Conservation (phyloP, 2,888 invertebrate species). For the Acanthopleura granulata region DNA sequence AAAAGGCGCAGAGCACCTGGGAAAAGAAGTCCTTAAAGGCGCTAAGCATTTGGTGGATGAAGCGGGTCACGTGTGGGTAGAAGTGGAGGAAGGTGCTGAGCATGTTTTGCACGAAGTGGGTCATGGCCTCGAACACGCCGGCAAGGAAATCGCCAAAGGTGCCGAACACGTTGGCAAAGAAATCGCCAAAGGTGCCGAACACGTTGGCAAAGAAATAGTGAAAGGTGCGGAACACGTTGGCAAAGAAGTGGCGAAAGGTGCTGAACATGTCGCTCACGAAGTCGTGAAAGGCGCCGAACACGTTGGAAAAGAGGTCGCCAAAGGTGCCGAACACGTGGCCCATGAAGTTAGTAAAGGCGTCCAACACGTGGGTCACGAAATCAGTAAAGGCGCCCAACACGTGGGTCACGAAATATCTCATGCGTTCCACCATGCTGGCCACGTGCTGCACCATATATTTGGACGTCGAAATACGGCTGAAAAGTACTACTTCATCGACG, state of each 20-base stretch:
- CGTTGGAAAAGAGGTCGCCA: not conserved
- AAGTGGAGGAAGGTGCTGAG: not conserved
- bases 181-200: not conserved
- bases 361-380: not conserved
- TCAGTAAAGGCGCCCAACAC: not conserved
- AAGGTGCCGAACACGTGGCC: not conserved
- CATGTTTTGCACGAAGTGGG: not conserved
- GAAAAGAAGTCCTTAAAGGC: slow-evolving; percentile 4
- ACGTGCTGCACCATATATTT: slow-evolving; percentile 8
- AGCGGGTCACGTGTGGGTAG: slow-evolving; percentile 10
- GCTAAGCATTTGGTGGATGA: slow-evolving; percentile 4
- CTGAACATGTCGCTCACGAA: not conserved
- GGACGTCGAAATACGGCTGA: not conserved
- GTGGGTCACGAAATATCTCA: not conserved
- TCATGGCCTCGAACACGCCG: not conserved
- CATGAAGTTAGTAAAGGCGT: not conserved
- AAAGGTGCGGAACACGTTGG: slow-evolving; percentile 1
- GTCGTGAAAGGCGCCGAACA: slow-evolving; percentile 1
- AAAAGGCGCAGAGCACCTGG: slow-evolving; percentile 5
- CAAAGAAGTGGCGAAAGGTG: not conserved
- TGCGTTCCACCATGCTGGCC: not conserved
- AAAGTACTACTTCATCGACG: not conserved
- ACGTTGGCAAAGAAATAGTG: not conserved
- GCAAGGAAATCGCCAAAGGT: not conserved
- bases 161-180: slow-evolving; percentile 11